These are phyloP conservation scores for Andrena fulva DNA, from an alignment of 2,888 invertebrate species.

Conservation along the genomic window DNA sequence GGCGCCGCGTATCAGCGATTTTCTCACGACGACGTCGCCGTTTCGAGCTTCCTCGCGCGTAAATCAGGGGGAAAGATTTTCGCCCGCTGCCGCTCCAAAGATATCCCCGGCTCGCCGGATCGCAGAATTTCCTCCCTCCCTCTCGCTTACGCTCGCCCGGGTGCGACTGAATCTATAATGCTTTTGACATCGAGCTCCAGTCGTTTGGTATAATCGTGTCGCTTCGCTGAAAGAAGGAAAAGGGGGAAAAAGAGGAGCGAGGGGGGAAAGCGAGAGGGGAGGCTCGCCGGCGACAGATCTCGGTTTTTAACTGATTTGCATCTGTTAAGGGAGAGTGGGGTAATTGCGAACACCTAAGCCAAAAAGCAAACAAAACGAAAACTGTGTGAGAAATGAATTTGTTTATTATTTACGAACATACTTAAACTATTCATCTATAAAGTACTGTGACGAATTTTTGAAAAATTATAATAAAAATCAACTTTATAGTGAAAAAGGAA, in stretches of 20 bases:
- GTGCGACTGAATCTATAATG: constrained; percentile 60
- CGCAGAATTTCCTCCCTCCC: constrained; percentile 25
- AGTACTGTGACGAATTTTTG: no score
- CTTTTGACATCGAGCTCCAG: constrained; percentile 58
- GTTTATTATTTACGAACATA: no score
- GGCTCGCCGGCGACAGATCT: constrained; percentile 36
- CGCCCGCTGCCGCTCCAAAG: constrained; percentile 30
- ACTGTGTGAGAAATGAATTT: no score
- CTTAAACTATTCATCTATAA: no score
- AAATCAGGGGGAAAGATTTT: constrained; percentile 40
- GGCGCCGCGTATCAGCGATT: constrained; percentile 38
- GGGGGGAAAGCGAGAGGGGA: neutral
- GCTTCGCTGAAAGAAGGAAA: constrained; percentile 32
- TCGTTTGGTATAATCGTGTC: constrained; percentile 59
- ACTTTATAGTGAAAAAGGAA: no score
- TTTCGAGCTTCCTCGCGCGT: neutral
- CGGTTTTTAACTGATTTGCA: constrained; percentile 51
- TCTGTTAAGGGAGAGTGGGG: constrained; percentile 1
- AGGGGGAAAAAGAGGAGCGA: neutral
- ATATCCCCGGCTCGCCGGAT: constrained; percentile 22
- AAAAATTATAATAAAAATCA: no score
- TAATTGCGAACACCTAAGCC: no score
- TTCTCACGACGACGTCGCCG: constrained; percentile 16
- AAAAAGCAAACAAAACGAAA: no score
- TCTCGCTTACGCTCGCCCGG: constrained; percentile 13